Evolutionary conservation across 2,113 vertebrate genomes (phyloP), one percentile per base, ranked within the genome.

Genomic region (Anhinga anhinga): DNA sequence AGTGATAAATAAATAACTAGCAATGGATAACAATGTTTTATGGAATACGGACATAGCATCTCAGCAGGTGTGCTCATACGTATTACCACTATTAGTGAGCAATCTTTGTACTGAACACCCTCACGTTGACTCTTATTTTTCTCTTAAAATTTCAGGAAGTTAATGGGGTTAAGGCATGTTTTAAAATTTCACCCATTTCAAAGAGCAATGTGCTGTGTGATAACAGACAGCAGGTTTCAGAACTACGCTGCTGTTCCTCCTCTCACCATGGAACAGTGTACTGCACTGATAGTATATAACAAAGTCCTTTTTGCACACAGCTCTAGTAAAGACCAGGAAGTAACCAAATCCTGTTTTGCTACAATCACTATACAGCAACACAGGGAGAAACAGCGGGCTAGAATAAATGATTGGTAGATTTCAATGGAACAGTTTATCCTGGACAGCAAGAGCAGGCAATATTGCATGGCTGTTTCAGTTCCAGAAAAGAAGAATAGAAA

Each of bases 131-230:
- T 56, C 47, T 44, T 30, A 53, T 71, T 63, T 62, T 73, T 32
- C 25, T 32, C 18, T 44, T 77, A 52, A 79, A 50, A 85, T 45
- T 58, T 61, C 44, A 73, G 66, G 30, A 74, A 36, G 25, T 36
- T 53, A 76, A 5, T 27, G n/a, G 36, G 23, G 22, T 76, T 83
- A 56, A 79, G 55, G 59, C 22, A 55, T 3, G 10, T 59, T 36
- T 71, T 84, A 66, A 76, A 92, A 77, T 23, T 32, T 67, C 49
- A 72, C 26, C 13, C 47, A 15, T 55, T 70, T 84, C 38, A n/a
- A 61, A 81, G 38, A n/a, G 32, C 16, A 81, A 50, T 0, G 4
- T 0, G 1, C 34, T 15, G 25, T 23, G 72, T 62, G 58, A 2
- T 16, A 44, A 36, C 16, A 55, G 27, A 59, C 25, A 56, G 36